Conservation (phyloP, 2,888 invertebrate genomes). For the Drosophila birchii region DNA sequence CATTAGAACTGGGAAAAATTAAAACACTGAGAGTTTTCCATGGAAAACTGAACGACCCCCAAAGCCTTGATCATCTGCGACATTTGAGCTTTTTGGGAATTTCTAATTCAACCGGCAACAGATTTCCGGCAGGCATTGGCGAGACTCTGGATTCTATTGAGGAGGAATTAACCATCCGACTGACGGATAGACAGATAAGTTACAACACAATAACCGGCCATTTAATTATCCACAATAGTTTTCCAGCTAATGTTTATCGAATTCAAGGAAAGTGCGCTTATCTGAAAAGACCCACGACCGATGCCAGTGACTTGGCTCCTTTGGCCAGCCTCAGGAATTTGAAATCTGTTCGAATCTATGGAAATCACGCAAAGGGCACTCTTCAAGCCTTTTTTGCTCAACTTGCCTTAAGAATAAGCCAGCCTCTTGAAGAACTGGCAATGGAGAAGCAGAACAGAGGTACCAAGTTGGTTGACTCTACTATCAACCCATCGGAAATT, state of each 20-base stretch:
- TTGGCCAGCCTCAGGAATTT: conserved; percentile 4
- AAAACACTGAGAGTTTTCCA: not conserved
- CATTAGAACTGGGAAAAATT: conserved; percentile 1
- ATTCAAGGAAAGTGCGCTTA: not conserved
- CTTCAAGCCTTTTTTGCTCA: conserved; percentile 2
- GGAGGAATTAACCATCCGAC: not conserved
- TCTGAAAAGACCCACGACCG: not conserved
- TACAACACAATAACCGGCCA: not conserved
- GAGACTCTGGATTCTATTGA: not conserved
- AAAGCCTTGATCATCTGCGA: conserved; percentile 1
- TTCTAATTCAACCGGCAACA: not conserved
- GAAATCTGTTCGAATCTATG: conserved; percentile 4
- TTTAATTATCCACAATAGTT: not conserved
- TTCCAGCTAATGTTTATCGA: not conserved
- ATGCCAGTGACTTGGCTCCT: conserved; percentile 3
- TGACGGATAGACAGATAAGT: not conserved
- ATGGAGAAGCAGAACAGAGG: not conserved
- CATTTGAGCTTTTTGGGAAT: not conserved
- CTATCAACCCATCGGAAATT: not conserved
- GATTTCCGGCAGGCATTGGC: not conserved
- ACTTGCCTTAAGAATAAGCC: not conserved
- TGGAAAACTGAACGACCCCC: not conserved
- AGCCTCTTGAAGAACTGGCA: not conserved
- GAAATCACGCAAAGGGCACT: not conserved
- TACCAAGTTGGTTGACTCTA: not conserved